Evolutionary conservation across 1,140 invertebrate genomes (phyloP), one percentile per base, ranked within the genome.

Genomic region (Delia radicum): DNA sequence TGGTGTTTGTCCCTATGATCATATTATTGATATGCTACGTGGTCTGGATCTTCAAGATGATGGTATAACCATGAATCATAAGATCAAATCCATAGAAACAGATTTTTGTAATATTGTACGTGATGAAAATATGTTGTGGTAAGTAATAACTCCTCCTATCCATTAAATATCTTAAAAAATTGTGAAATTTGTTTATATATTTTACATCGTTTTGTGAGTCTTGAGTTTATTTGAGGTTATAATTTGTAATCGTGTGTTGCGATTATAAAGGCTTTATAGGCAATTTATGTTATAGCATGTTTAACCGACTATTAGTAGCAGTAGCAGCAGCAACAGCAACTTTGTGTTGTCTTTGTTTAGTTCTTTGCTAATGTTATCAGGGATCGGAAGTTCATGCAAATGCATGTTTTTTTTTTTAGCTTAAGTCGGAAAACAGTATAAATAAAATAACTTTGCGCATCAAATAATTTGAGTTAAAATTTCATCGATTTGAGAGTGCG

Each of bases 101-200:
- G 84, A 85, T 78, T 85, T 84, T 72, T 85, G 84, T 78, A 83
- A 82, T 76, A 83, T 85, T 73, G 84, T 85, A 18, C 80, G 73
- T 29, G 84, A 85, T 78, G 84, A 85, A 76, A 79, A 80, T 73
- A 85, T 85, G 84, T 78, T 85, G 72, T 84, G 82, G 84, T 85
- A 82, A 78, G 83, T 85, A 31, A 21, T 65, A 15, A 6, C n/a
- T 27, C 7, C 10, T 28, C 27, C 55, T 73, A 26, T 29, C 24
- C 62, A n/a, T n/a, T n/a, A n/a, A n/a, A n/a, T n/a, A n/a, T 21
- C 6, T 71, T 33, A 31, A n/a, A n/a, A n/a, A n/a, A n/a, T n/a
- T n/a, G n/a, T n/a, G n/a, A n/a, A n/a, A n/a, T n/a, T n/a, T n/a
- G n/a, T 28, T n/a, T n/a, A n/a, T n/a, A 42, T 10, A 13, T 42